Percentiles rank a stretch among this genome's conserved stretches.
phyloP scores from a whole-genome alignment of 2,797 vertebrate species.

The Falco peregrinus region DNA sequence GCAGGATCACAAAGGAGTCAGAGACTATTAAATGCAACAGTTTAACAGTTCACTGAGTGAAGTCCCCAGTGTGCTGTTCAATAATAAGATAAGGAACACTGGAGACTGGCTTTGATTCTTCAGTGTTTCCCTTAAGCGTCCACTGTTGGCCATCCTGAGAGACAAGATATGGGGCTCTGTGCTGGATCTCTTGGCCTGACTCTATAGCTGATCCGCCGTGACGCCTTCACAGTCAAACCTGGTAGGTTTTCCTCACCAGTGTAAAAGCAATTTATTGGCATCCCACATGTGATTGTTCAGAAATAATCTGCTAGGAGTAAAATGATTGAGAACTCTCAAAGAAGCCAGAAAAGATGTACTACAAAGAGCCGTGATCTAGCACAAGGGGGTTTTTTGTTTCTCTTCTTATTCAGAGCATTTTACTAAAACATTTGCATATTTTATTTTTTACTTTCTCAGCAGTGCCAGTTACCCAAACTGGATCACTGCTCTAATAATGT shows the following conservation, averaged over 20 bases:
- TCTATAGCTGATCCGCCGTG: background rate
- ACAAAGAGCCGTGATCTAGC: accelerated
- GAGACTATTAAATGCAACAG: background rate
- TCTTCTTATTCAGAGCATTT: background rate
- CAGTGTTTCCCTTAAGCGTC: background rate
- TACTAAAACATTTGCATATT: background rate
- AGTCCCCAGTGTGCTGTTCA: background rate
- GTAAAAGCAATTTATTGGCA: background rate
- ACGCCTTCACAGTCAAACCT: background rate
- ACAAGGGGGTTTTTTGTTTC: background rate
- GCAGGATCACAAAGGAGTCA: background rate
- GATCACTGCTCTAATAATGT: background rate
- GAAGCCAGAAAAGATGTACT: background rate
- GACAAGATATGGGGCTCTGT: background rate
- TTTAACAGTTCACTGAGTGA: background rate
- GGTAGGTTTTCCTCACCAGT: background rate
- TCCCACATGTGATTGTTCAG: background rate
- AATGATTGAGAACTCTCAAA: background rate
- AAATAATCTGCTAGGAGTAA: background rate
- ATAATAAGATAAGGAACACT: background rate
- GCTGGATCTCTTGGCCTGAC: background rate
- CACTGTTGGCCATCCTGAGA: background rate
- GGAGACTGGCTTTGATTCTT: background rate
- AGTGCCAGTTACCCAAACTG: background rate
- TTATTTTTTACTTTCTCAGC: background rate